These are phyloP conservation scores for Lytechinus variegatus DNA, from an alignment of 35 echinoderm and acorn worm species.

Conservation along the genomic window DNA sequence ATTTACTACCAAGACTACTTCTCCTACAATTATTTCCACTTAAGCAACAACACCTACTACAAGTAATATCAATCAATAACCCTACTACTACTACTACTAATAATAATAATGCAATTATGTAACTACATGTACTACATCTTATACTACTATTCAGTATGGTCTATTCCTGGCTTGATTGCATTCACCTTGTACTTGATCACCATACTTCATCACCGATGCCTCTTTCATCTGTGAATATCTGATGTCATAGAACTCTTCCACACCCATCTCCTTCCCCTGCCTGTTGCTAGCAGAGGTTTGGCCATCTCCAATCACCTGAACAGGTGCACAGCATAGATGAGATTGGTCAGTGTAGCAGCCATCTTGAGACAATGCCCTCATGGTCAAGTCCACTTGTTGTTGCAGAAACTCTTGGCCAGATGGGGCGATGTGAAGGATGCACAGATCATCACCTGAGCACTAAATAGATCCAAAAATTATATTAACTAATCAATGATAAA, in stretches of 20 bases:
- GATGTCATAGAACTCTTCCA: conserved; percentile 46
- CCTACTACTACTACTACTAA: not conserved
- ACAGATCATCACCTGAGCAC: not conserved
- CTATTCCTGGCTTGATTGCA: not conserved
- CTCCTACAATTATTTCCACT: not conserved
- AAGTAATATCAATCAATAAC: too few species aligned
- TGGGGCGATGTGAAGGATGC: conserved; percentile 20
- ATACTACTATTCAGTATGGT: too few species aligned
- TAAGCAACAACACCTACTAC: too few species aligned
- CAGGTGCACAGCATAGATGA: conserved; percentile 18
- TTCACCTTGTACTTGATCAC: conserved; percentile 73
- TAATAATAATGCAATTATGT: too few species aligned
- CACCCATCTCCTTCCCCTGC: conserved; percentile 35
- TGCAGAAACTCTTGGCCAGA: conserved; percentile 46
- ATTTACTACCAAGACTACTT: not conserved
- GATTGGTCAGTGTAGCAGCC: not conserved
- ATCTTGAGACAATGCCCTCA: conserved; percentile 27
- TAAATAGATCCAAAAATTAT: not conserved
- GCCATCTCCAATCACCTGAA: not conserved
- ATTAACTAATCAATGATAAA: too few species aligned
- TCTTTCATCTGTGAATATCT: conserved; percentile 66
- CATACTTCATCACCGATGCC: conserved; percentile 84
- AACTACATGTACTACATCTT: too few species aligned
- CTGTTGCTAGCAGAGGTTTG: not conserved
- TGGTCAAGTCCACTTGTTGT: conserved; percentile 57